These are phyloP conservation scores for Pandemis cinnamomeana DNA, from an alignment of 2,888 invertebrate species.

Conservation along the genomic window DNA sequence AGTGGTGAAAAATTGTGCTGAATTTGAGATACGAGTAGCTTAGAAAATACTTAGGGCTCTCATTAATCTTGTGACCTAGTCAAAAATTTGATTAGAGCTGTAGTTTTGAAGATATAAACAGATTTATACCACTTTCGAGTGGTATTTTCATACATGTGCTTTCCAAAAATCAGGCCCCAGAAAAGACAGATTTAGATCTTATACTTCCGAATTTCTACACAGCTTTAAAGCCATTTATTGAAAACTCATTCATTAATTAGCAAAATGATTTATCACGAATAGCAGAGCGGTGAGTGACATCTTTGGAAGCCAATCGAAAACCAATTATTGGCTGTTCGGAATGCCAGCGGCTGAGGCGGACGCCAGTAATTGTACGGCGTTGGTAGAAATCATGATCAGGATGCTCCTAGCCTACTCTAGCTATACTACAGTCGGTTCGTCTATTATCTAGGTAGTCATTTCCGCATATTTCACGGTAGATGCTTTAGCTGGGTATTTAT, in stretches of 20 bases:
- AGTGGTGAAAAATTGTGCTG: too few relatives aligned
- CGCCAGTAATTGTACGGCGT: slow-evolving; percentile 2
- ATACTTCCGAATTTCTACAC: too few relatives aligned
- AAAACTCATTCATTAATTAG: slow-evolving; percentile 22
- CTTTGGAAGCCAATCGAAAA: slow-evolving; percentile 13
- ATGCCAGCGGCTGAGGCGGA: slow-evolving; percentile 11
- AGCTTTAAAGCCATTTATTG: not conserved
- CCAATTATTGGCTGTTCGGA: slow-evolving; percentile 18
- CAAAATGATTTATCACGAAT: slow-evolving; percentile 14
- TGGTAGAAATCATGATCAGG: slow-evolving; percentile 30
- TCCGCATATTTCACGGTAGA: slow-evolving; percentile 12
- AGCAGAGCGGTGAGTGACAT: not conserved
- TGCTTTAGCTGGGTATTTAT: not conserved
- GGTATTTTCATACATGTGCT: too few relatives aligned
- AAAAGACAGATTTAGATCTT: too few relatives aligned
- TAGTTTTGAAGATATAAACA: too few relatives aligned
- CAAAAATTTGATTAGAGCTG: too few relatives aligned
- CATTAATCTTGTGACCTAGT: too few relatives aligned
- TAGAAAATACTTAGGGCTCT: too few relatives aligned
- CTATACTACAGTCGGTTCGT: not conserved
- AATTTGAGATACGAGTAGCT: too few relatives aligned
- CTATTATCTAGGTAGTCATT: slow-evolving; percentile 5
- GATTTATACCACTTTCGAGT: too few relatives aligned
- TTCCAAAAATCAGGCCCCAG: too few relatives aligned
- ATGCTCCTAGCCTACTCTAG: not conserved